Evolutionary conservation across 2,797 vertebrate genomes (phyloP), one percentile per base, ranked within the genome.

Genomic region (Galagoides demidoff): DNA sequence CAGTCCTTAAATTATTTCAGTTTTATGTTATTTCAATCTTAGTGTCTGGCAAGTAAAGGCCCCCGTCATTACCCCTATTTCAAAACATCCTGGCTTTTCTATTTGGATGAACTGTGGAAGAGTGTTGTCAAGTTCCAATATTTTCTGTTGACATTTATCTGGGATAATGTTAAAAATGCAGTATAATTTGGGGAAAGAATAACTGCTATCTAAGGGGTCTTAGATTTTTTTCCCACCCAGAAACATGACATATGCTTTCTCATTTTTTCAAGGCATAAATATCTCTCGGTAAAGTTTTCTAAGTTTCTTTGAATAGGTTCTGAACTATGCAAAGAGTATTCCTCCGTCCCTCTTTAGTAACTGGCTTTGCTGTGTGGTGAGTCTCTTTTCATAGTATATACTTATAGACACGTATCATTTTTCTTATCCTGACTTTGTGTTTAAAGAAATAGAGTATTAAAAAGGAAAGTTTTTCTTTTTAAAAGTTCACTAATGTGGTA

Each of bases 371-470:
- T 89, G 22, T 89, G 22, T 57, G 55, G 45, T 55, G 20, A 85
- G 10, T 85, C 73, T 71, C 19, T 94, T 73, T 81, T 59, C n/a
- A 45, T 70, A 23, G 45, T 70, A 57, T 66, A 45, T 78, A 59
- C 76, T 73, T 81, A 90, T 13, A 61, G 25, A 77, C 14, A 70
- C 20, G 39, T 29, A 39, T 12, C 34, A 7, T n/a, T 68, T 79
- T 71, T 64, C 10, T 73, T 88, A 25, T 66, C 71, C 9, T 57
- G 25, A 74, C 2, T 11, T 66, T 73, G 31, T 57, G 25, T 70
- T 96, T 94, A 82, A 82, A 55, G 43, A 85, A 93, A 81, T 25
- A 39, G 78, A 82, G 14, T 70, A 85, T 85, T 88, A 85, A 61
- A 34, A 34, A 63, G 19, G 13, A 89, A 61, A 14, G 2, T 1